These are phyloP conservation scores for Passerculus sandwichensis DNA, from an alignment of 2,797 vertebrate species.

Conservation along the genomic window DNA sequence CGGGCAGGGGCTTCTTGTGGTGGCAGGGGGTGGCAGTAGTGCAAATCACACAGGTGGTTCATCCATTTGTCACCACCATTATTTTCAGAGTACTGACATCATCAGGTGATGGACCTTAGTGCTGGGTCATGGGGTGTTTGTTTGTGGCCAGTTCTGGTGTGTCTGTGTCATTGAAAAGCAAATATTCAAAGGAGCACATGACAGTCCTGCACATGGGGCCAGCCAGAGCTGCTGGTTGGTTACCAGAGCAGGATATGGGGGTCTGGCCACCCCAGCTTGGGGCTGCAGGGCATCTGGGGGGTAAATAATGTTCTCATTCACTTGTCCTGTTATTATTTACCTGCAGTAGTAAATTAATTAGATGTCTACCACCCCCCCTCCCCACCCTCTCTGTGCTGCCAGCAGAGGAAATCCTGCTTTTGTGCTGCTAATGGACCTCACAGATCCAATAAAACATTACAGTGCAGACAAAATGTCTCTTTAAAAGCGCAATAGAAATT, in stretches of 20 bases:
- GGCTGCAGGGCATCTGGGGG: background rate
- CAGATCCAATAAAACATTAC: background rate
- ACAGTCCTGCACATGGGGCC: background rate
- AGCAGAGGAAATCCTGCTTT: background rate
- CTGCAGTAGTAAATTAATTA: background rate
- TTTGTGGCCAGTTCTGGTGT: background rate
- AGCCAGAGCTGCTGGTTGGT: background rate
- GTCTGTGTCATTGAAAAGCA: background rate
- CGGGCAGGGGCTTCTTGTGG: accelerated
- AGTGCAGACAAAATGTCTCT: background rate
- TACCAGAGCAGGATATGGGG: background rate
- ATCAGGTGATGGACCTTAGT: accelerated
- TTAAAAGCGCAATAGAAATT: constrained; percentile 31
- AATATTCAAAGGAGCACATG: accelerated
- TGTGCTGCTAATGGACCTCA: background rate
- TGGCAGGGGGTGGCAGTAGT: background rate
- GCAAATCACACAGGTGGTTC: background rate
- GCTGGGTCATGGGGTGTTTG: background rate
- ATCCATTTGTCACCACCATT: background rate
- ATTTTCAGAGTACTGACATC: accelerated
- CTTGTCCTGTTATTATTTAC: background rate
- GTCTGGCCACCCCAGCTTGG: background rate
- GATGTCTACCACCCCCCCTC: background rate
- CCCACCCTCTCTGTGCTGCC: background rate
- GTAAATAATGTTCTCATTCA: background rate